Percentiles rank a stretch among this genome's conserved stretches.
Evolutionary conservation across 2,797 vertebrate genomes (phyloP).

Genomic region (Sitta carolinensis): DNA sequence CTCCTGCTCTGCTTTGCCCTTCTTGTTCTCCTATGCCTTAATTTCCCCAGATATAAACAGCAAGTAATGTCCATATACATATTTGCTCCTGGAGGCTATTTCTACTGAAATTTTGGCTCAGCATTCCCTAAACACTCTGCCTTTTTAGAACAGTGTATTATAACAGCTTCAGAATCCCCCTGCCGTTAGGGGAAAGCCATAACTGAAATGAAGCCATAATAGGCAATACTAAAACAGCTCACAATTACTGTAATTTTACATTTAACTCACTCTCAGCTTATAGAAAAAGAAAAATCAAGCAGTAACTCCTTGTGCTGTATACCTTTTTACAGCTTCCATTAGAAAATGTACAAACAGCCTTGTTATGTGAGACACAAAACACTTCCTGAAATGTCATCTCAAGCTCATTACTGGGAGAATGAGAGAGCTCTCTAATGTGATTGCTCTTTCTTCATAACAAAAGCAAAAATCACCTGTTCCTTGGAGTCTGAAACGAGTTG

Average conservation of each 20-base stretch:
- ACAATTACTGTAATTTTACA: conserved; percentile 74
- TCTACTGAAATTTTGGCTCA: background rate
- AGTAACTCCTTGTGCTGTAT: conserved; percentile 6
- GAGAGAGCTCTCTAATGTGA: conserved; percentile 61
- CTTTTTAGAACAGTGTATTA: background rate
- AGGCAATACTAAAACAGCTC: conserved; percentile 58
- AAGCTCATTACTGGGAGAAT: conserved; percentile 64
- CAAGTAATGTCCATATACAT: background rate
- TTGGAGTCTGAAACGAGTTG: conserved; percentile 57
- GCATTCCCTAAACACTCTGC: background rate
- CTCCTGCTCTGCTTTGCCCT: background rate
- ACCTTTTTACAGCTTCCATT: conserved; percentile 49
- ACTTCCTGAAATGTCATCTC: conserved; percentile 58
- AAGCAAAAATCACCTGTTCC: conserved; percentile 61
- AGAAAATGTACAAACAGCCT: conserved; percentile 68
- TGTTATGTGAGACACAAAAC: conserved; percentile 52
- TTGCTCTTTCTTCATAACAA: conserved; percentile 73
- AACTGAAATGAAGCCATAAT: conserved; percentile 49
- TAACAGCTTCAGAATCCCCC: conserved; percentile 45
- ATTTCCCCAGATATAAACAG: background rate
- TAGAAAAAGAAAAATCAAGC: conserved; percentile 15
- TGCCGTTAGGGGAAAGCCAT: conserved; percentile 35
- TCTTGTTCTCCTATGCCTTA: background rate
- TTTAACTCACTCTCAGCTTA: conserved; percentile 71
- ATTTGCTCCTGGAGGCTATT: background rate